Conservation (phyloP, 35 echinoderm and acorn worm species). For the Chiridota heheva region DNA sequence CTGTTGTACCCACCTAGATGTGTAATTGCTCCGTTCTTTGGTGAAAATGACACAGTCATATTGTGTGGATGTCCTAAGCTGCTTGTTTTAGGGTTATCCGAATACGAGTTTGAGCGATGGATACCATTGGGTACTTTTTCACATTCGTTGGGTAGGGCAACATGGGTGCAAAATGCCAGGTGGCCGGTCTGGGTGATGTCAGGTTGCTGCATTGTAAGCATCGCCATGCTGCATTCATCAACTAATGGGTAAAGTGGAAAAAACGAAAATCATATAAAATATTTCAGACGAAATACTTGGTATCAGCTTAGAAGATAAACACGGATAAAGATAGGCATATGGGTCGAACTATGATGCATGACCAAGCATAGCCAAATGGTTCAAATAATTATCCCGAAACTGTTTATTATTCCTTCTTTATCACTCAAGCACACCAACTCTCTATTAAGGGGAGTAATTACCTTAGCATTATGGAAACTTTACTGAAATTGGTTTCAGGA, state of each 20-base stretch:
- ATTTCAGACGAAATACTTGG: background rate
- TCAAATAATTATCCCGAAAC: too few species aligned
- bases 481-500: too few species aligned
- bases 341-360: too few species aligned
- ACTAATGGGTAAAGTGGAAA: background rate
- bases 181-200: conserved; percentile 77
- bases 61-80: conserved; percentile 47
- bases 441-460: too few species aligned
- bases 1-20: conserved; percentile 67
- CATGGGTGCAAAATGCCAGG: conserved; percentile 44
- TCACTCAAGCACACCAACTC: too few species aligned
- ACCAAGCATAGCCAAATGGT: too few species aligned
- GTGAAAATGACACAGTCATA: conserved; percentile 71
- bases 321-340: too few species aligned
- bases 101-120: conserved; percentile 58
- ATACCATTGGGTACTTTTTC: conserved; percentile 55
- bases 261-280: background rate
- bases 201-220: conserved; percentile 74
- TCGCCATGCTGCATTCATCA: conserved; percentile 87
- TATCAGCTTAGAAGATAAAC: too few species aligned
- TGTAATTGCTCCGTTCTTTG: conserved; percentile 69
- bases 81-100: conserved; percentile 36
- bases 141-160: conserved; percentile 54
- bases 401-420: too few species aligned
- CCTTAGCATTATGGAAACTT: too few species aligned